Conservation (phyloP, 2,113 vertebrate genomes). For the Alosa alosa region DNA sequence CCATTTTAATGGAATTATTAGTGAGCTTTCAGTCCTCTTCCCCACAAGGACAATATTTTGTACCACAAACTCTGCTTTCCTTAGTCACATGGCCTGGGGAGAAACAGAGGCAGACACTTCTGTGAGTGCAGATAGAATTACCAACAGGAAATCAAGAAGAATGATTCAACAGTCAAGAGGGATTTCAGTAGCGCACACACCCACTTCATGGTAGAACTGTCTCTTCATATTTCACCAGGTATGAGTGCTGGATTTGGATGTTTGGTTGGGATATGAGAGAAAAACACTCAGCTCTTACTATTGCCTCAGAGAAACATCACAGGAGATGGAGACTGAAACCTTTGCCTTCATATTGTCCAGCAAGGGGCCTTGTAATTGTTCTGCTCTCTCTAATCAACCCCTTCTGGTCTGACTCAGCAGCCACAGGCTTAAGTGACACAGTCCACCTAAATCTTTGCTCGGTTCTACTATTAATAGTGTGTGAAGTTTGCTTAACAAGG, state of each 20-base stretch:
- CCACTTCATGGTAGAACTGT: not conserved
- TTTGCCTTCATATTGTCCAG: not conserved
- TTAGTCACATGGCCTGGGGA: not conserved
- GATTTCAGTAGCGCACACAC: not conserved
- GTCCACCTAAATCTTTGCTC: constrained; percentile 8
- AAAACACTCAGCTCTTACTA: not conserved
- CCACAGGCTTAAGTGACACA: not conserved
- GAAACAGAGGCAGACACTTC: not conserved
- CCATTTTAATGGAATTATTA: constrained; percentile 22
- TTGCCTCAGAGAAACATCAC: not conserved
- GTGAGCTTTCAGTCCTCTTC: constrained; percentile 6
- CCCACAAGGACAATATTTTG: constrained; percentile 1
- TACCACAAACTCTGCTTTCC: constrained; percentile 13
- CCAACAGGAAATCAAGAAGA: constrained; percentile 12
- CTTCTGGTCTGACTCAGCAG: constrained; percentile 4
- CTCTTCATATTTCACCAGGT: not conserved
- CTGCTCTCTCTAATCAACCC: constrained; percentile 26
- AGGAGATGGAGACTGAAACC: not conserved
- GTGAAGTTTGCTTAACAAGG: not conserved
- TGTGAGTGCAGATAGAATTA: not conserved
- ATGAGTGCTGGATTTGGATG: not conserved
- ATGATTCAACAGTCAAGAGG: not conserved
- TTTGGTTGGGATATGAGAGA: not conserved
- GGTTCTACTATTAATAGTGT: not conserved
- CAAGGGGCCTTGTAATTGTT: not conserved